Base-by-base conservation (phyloP, 2,888 invertebrate genomes). In the Caenorhabditis virilis region DNA sequence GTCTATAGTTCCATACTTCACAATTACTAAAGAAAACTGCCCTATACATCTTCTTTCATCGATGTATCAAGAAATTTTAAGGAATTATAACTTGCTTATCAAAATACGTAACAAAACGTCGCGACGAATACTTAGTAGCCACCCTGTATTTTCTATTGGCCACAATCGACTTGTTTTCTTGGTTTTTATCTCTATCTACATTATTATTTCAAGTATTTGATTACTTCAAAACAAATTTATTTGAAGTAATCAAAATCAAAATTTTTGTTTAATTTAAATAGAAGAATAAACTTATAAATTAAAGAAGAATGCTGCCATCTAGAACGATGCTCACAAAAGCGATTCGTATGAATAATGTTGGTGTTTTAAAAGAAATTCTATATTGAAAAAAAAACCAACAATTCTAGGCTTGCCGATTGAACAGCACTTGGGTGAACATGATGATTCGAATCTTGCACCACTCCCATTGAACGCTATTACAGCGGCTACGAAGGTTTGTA, bases 351-450 rank as follows among this genome's bases (percentile, higher is more conserved):
- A 47, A 47, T 42, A 47, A 47, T 30, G 43, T 26, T 25, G 13
- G 25, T 43, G 23, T 26, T 43, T 25, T 43, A 6, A 43, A 36
- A 18, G 23, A 7, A n/a, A 4, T 35, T 36, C 35, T 43, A 23
- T 15, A n/a, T n/a, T n/a, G n/a, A n/a, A n/a, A n/a, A n/a, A n/a
- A n/a, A n/a, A 25, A 26, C 20, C 16, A 7, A 1, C 39, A 42
- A 27, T 56, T 65, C 41, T 56, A 65, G 65, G 53, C 61, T 7
- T 53, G 54, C 23, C 78, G 84, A 18, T 69, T 81, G 39, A 77
- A 71, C 54, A 94, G 94, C 83, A 95, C 97, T 2, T 86, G 98
- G 76, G 91, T 98, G 97, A 99, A 85, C 95, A 97, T 84, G 91
- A 93, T 83, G 93, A 95, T 87, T 91, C 91, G 78, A 88, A 86